Percentiles rank a stretch among this genome's conserved stretches.
Evolutionary conservation across 2,797 vertebrate species (phyloP).

Genomic region (Zenarchopterus dispar): DNA sequence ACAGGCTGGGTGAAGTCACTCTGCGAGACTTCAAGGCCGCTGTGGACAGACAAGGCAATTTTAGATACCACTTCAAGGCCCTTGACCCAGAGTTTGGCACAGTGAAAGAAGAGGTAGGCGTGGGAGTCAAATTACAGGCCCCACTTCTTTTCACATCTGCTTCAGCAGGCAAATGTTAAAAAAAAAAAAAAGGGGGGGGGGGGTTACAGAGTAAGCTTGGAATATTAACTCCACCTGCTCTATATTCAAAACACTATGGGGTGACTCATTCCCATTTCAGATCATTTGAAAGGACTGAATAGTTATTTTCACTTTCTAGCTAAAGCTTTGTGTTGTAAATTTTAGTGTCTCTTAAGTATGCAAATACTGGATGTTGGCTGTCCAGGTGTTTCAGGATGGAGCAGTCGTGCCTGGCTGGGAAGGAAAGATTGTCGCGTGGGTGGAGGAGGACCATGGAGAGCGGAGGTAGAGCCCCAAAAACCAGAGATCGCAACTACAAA

Average conservation of each 20-base stretch:
- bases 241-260: constrained; percentile 38
- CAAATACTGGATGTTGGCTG: constrained; percentile 39
- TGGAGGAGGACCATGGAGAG: constrained; percentile 95
- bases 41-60: constrained; percentile 93
- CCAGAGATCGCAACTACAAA: constrained; percentile 54
- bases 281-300: constrained; percentile 13
- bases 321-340: constrained; percentile 24
- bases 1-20: constrained; percentile 95
- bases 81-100: constrained; percentile 99
- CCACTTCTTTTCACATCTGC: constrained; percentile 37
- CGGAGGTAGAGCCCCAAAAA: constrained; percentile 78
- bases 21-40: constrained; percentile 95
- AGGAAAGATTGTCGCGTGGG: constrained; percentile 99
- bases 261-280: constrained; percentile 37
- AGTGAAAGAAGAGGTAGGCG: constrained; percentile 95
- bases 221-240: constrained; percentile 4
- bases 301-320: constrained; percentile 22
- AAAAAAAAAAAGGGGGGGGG: background rate
- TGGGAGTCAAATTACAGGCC: constrained; percentile 51
- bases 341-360: constrained; percentile 33
- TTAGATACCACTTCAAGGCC: constrained; percentile 98
- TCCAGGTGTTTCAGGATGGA: constrained; percentile 94
- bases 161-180: constrained; percentile 40
- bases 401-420: constrained; percentile 97
- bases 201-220: constrained; percentile 20